Base-by-base conservation (phyloP, 2,113 vertebrate genomes). In the Megaceryle maxima region DNA sequence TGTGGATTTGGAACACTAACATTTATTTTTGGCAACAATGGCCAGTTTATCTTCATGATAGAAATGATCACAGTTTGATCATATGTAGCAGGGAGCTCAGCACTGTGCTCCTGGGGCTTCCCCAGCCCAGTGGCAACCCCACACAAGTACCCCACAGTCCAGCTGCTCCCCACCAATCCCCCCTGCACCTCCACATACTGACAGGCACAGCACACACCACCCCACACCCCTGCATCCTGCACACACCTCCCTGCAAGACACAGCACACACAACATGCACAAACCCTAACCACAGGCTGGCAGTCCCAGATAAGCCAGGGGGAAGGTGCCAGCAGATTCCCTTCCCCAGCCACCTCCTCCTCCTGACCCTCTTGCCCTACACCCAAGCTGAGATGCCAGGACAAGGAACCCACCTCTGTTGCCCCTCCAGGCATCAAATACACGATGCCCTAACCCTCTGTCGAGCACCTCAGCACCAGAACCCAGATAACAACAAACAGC, bases 11-110 rank as follows among this genome's bases (percentile, higher is more conserved):
- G 98, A 98, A 98, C 97, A 96, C 95, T 97, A 98, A 97, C 97
- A 94, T 98, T 98, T 98, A 98, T 98, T 98, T 98, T 98, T 98
- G 98, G 98, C 98, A 98, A 97, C 98, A 97, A 97, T 97, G 97
- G 96, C 96, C 97, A 97, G 96, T 98, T 98, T 97, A 96, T 98
- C 97, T 96, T 95, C 95, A 46, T 78, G 96, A 96, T 93, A 86
- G 96, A 62, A 97, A 86, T 37, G 55, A 94, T 88, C 87, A 24
- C 1, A 2, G 90, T 66, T 84, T 77, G 80, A 90, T 95, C 35
- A 11, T 50, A 57, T 55, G 12, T 16, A 72, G 76, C 85, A 74
- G 88, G 81, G 84, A 69, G 21, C 92, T 92, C 83, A 62, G 60
- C 66, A 46, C 90, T 24, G 11, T 21, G 21, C 88, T 92, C 84